phyloP scores from a whole-genome alignment of 2,888 invertebrate genomes.

The Chaitophorus viminalis region DNA sequence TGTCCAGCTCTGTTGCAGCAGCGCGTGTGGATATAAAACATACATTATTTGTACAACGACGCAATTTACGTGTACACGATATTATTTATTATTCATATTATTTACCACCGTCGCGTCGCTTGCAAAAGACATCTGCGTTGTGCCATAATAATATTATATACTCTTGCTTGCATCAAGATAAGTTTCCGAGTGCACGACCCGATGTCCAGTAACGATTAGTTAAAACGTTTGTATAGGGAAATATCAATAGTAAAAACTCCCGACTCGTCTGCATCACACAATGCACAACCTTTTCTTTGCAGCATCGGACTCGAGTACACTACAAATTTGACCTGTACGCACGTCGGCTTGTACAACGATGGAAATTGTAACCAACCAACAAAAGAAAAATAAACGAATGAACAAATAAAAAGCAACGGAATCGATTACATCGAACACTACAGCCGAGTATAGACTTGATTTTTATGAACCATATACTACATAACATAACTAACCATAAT shows the following conservation, averaged over 20 bases:
- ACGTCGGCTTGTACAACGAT: not conserved
- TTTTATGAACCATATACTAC: no score
- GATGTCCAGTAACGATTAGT: constrained; percentile 53
- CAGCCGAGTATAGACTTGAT: no score
- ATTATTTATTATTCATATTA: constrained; percentile 42
- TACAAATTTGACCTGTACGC: not conserved
- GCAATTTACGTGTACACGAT: not conserved
- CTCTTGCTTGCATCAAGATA: constrained; percentile 28
- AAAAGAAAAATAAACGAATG: not conserved
- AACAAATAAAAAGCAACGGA: not conserved
- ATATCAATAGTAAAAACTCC: constrained; percentile 36
- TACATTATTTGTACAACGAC: not conserved
- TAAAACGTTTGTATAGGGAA: constrained; percentile 26
- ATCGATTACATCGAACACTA: not conserved
- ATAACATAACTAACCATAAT: no score
- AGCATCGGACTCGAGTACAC: not conserved
- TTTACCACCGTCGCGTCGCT: constrained; percentile 2
- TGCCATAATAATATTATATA: constrained; percentile 1
- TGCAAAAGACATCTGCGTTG: constrained; percentile 48
- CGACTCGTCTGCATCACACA: not conserved
- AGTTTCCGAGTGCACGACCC: constrained; percentile 27
- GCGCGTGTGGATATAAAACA: not conserved
- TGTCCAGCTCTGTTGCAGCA: not conserved
- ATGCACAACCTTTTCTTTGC: not conserved
- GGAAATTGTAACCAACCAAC: not conserved